Evolutionary conservation across 2,888 invertebrate species (phyloP), one percentile per base, ranked within the genome.

Genomic region (Graphium colonna): DNA sequence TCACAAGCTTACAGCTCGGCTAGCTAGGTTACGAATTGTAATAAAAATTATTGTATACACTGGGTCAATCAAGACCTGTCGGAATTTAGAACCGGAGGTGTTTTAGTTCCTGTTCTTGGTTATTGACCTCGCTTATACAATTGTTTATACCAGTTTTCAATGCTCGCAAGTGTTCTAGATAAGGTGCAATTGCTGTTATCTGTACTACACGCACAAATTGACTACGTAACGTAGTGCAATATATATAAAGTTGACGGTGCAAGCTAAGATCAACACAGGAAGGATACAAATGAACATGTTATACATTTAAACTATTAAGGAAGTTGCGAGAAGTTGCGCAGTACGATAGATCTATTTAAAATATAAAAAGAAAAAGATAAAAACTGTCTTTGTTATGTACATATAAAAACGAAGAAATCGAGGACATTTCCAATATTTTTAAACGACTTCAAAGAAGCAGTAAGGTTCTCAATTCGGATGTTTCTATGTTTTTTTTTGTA

Each of bases 121-220:
- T 54, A 49, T 40, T 49, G 53, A 54, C 53, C 49, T 49, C 49
- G 3, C n/a, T 54, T 48, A 44, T 54, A 49, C 53, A 54, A 54
- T 49, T 54, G 44, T 44, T 45, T 16, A 39, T 40, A 44, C 53
- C 40, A 54, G 49, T 54, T 54, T 31, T 28, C 46, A 26, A 38
- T 53, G 31, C 33, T 28, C 33, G 33, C 40, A 18, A 16, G 45
- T 46, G 33, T 16, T 33, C 49, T 54, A 40, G 44, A 44, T 54
- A 44, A 43, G 28, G 43, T 42, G 17, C 33, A 36, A 17, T 39
- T 18, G 48, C 44, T 15, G 31, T 36, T 49, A 44, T 53, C 39
- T 44, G 33, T 39, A 39, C 36, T 42, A 18, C 38, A 43, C 47
- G 36, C 26, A 41, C 15, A 36, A 10, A 12, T 12, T 33, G 9